Conservation (phyloP, 2,888 invertebrate species). For the Malthinus flaveolus region DNA sequence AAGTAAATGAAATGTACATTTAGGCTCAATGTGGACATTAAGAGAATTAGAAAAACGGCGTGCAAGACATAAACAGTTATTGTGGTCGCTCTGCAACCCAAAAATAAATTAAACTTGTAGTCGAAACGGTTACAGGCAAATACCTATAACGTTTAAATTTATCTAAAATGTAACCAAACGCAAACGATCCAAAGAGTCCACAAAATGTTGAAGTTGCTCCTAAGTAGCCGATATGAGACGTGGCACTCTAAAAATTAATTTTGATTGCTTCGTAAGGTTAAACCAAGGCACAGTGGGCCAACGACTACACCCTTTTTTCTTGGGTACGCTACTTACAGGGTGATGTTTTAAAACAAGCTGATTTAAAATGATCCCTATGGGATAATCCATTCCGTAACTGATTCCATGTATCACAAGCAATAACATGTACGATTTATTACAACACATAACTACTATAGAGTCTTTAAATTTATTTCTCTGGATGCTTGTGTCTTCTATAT, state of each 20-base stretch:
- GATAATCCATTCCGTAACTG: slow-evolving; percentile 41
- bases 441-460: not conserved
- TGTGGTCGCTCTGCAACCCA: slow-evolving; percentile 26
- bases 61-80: too few species aligned
- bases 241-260: slow-evolving; percentile 57
- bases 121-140: too few species aligned
- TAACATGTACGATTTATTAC: too few species aligned
- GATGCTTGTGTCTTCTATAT: not conserved
- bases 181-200: slow-evolving; percentile 88
- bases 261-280: slow-evolving; percentile 2
- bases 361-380: slow-evolving; percentile 62
- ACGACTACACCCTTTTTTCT: not conserved
- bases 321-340: slow-evolving; percentile 56
- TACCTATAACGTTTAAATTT: slow-evolving; percentile 91
- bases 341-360: slow-evolving; percentile 60
- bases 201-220: slow-evolving; percentile 85
- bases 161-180: slow-evolving; percentile 86
- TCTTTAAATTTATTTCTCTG: not conserved
- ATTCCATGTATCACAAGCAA: slow-evolving; percentile 17
- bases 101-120: too few species aligned
- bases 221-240: slow-evolving; percentile 81
- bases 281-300: too few species aligned
- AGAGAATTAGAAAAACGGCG: not conserved
- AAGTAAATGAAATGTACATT: slow-evolving; percentile 70
- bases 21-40: slow-evolving; percentile 5